Percentiles rank a stretch among this genome's conserved stretches.
Evolutionary conservation across 1,140 invertebrate genomes (phyloP).

Genomic region (Anagrus nilaparvatae): DNA sequence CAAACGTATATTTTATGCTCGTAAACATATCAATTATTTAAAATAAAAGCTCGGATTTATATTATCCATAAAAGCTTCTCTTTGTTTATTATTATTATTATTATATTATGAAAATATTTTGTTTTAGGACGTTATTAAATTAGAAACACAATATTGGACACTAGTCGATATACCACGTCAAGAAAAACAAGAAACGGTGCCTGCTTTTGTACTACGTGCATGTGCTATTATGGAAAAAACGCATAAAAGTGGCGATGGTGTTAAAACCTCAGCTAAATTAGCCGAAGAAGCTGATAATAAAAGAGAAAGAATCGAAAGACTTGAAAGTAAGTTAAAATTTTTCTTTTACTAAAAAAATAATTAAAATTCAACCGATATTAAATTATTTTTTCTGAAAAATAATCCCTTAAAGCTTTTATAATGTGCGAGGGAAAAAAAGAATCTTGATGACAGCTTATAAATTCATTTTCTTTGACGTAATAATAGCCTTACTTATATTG

Average conservation of each 20-base stretch:
- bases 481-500: too few relatives aligned
- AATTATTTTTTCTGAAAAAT: not conserved
- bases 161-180: slow-evolving; percentile 81
- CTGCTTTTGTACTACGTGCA: slow-evolving; percentile 78
- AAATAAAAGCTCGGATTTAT: too few relatives aligned
- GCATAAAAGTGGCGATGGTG: slow-evolving; percentile 77
- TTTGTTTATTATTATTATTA: too few relatives aligned
- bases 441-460: not conserved
- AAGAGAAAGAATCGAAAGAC: slow-evolving; percentile 69
- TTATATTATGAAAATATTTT: too few relatives aligned
- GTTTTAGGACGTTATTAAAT: slow-evolving; percentile 82
- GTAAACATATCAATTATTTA: too few relatives aligned
- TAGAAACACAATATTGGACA: slow-evolving; percentile 90
- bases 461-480: too few relatives aligned
- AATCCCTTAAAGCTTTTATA: not conserved
- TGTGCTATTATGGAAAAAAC: slow-evolving; percentile 86
- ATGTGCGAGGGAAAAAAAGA: not conserved
- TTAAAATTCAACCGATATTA: not conserved
- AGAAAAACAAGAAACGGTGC: slow-evolving; percentile 82
- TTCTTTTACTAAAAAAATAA: too few relatives aligned
- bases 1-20: too few relatives aligned
- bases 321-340: slow-evolving; percentile 53
- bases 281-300: slow-evolving; percentile 75
- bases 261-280: slow-evolving; percentile 71
- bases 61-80: too few relatives aligned